These are phyloP conservation scores for Schizothorax lantsangensis DNA, from an alignment of 2,797 vertebrate genomes.

Conservation along the genomic window DNA sequence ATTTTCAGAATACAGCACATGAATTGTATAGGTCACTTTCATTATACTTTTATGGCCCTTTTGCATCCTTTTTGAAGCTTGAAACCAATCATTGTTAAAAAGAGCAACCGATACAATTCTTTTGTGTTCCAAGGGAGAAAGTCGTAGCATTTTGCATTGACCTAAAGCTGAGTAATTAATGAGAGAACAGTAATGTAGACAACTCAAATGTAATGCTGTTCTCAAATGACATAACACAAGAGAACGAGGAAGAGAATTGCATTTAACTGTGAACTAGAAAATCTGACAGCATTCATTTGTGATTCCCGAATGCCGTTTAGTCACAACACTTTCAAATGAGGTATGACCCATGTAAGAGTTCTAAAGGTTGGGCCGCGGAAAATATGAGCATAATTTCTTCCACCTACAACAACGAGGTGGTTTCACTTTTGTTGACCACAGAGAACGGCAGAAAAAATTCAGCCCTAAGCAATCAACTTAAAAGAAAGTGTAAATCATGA, in stretches of 20 bases:
- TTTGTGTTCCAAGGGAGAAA: neutral
- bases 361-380: constrained; percentile 27
- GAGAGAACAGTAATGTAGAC: neutral
- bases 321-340: constrained; percentile 10
- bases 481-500: neutral
- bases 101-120: neutral
- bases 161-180: neutral
- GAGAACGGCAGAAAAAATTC: neutral
- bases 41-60: neutral
- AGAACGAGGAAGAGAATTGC: neutral
- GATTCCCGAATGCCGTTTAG: neutral
- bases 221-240: neutral
- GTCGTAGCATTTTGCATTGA: neutral
- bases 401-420: neutral
- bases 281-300: neutral
- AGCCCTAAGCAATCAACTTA: neutral
- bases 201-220: neutral
- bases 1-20: neutral
- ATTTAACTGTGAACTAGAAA: neutral
- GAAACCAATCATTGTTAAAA: neutral
- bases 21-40: neutral
- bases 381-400: neutral
- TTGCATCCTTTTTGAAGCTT: neutral
- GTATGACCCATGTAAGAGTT: neutral
- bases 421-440: constrained; percentile 20